These are phyloP conservation scores for Phyllopteryx taeniolatus DNA, from an alignment of 2,113 vertebrate genomes.

Conservation along the genomic window DNA sequence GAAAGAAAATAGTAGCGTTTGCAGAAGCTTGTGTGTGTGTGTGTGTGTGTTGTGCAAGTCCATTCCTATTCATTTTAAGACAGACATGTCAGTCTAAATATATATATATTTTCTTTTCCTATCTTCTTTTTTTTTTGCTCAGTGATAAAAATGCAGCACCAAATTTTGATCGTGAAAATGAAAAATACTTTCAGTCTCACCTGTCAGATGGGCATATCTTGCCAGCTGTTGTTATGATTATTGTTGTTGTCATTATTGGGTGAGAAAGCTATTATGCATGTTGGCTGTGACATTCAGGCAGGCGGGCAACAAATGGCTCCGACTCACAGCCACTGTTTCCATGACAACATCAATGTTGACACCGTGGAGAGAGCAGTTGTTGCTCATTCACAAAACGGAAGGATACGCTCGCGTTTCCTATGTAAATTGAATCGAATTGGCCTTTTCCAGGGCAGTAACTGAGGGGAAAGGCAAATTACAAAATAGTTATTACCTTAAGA, in stretches of 20 bases:
- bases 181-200: not conserved
- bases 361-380: conserved; percentile 18
- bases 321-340: conserved; percentile 57
- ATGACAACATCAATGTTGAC: conserved; percentile 62
- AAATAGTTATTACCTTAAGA: not conserved
- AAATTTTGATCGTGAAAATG: not conserved
- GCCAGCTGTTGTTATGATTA: not conserved
- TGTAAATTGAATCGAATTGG: not conserved
- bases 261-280: conserved; percentile 7
- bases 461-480: not conserved
- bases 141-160: not conserved
- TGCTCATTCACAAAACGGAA: conserved; percentile 39
- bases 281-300: conserved; percentile 4
- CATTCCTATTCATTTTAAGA: too few relatives aligned
- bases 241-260: conserved; percentile 37
- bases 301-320: conserved; percentile 20
- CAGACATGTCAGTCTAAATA: too few relatives aligned
- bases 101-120: too few relatives aligned
- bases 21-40: not conserved
- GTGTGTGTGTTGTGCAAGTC: not conserved
- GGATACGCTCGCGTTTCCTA: not conserved
- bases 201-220: not conserved
- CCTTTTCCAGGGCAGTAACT: not conserved
- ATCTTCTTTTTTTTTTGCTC: not conserved
- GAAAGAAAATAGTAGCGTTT: not conserved